Evolutionary conservation across 2,888 invertebrate species (phyloP), one percentile per base, ranked within the genome.

Genomic region (Steinernema carpocapsae): DNA sequence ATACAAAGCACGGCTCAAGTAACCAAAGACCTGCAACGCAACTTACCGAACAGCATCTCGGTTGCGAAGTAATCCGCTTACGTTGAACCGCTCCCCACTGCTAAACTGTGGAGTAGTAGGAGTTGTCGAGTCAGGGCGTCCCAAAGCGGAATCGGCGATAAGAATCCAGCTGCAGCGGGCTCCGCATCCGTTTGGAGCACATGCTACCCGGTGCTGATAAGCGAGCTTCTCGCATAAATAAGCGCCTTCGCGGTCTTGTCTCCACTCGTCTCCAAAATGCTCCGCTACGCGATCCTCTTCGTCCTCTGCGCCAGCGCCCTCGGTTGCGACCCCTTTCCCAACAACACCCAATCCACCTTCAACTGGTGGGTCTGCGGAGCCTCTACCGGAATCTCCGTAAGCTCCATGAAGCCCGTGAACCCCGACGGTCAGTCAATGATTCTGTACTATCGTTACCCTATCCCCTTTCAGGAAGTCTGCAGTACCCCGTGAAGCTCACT

Each of bases 401-500:
- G 52, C 46, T 56, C 70, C 29, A 29, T 76, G 51, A 51, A 70
- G 24, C 37, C 72, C 22, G 46, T 43, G 14, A 74, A 76, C 29
- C 26, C 52, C 12, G 59, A 29, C 26, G 70, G 70, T 64, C 22
- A 26, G n/a, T 24, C 4, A 7, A 22, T 24, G 22, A 19, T 22
- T 24, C 26, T 3, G 14, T 6, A 24, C 26, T 56, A 19, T 4
- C 19, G 26, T 19, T 17, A 37, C 19, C 19, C 3, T 24, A 6
- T 24, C 32, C 17, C 46, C 14, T 59, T 75, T 29, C 24, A 76
- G 76, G 74, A 6, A 70, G 71, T 19, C 45, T 59, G 4, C 83
- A 82, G 72, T 84, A 84, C 48, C 84, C 84, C 29, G 80, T 84
- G 51, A 79, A 84, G 64, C 74, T 84, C 52, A 73, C 74, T 12